phyloP scores from a whole-genome alignment of 64 coral and sea anemone species.

The Porites lutea region DNA sequence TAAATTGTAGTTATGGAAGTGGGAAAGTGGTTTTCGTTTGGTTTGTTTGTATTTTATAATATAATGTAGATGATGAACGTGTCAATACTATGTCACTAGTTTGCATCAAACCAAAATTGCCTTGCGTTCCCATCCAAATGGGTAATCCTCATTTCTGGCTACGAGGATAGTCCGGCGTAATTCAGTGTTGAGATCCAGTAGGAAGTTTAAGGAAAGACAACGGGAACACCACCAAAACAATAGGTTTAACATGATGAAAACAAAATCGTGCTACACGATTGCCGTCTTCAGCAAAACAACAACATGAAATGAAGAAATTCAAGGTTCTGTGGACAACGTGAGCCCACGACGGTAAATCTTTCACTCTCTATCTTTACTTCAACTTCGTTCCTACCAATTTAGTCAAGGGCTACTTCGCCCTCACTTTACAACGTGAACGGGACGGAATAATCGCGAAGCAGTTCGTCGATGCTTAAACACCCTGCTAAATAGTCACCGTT shows the following conservation, averaged over 20 bases:
- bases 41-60: slow-evolving; percentile 5
- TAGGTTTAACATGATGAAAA: slow-evolving; percentile 8
- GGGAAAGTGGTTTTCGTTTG: not conserved
- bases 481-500: not conserved
- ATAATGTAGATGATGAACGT: slow-evolving; percentile 7
- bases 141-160: not conserved
- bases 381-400: not conserved
- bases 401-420: slow-evolving; percentile 9
- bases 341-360: no score
- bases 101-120: slow-evolving; percentile 16
- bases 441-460: not conserved
- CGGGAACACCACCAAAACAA: not conserved
- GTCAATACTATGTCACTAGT: slow-evolving; percentile 5
- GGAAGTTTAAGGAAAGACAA: slow-evolving; percentile 7
- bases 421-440: slow-evolving; percentile 4
- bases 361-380: no score
- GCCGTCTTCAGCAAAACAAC: not conserved
- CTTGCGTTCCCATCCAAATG: not conserved
- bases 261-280: slow-evolving; percentile 3
- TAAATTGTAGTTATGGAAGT: not conserved
- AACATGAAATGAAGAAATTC: not conserved
- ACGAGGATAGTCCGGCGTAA: not conserved
- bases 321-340: not conserved
- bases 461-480: slow-evolving; percentile 1
- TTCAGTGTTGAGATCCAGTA: not conserved